Evolutionary conservation across 2,797 vertebrate genomes (phyloP).

Genomic region (Molossus molossus): DNA sequence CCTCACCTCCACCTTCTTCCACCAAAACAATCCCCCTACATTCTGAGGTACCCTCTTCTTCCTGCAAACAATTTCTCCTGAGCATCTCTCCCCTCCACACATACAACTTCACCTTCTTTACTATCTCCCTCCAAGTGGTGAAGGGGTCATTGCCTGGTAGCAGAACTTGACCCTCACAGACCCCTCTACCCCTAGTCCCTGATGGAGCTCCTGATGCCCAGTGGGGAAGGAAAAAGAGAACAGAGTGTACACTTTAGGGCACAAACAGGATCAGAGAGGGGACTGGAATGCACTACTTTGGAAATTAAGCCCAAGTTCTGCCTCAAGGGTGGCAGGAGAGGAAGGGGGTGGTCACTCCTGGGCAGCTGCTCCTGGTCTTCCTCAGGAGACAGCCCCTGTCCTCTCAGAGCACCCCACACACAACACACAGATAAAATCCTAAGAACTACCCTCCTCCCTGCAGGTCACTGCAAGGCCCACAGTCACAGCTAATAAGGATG

Average conservation of each 20-base stretch:
- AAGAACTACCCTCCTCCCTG: neutral
- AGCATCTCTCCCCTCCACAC: neutral
- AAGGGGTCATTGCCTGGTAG: neutral
- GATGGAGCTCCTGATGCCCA: neutral
- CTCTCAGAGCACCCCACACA: neutral
- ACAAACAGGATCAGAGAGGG: neutral
- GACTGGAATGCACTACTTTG: neutral
- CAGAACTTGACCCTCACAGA: neutral
- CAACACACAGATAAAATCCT: neutral
- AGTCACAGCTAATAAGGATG: neutral
- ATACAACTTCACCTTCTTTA: neutral
- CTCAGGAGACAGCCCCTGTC: neutral
- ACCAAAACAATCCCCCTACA: neutral
- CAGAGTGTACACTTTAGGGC: neutral
- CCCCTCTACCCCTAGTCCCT: neutral
- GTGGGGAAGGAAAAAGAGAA: neutral
- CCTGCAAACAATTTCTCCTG: neutral
- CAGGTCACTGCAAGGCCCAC: no score
- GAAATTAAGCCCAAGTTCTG: neutral
- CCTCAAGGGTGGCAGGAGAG: rapidly evolving
- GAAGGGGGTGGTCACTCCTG: neutral
- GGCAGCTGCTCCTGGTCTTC: neutral
- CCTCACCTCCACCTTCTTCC: neutral
- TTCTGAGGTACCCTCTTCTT: no score
- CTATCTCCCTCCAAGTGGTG: neutral